Evolutionary conservation across 2,797 vertebrate genomes (phyloP).

Genomic region (Gouania willdenowi): DNA sequence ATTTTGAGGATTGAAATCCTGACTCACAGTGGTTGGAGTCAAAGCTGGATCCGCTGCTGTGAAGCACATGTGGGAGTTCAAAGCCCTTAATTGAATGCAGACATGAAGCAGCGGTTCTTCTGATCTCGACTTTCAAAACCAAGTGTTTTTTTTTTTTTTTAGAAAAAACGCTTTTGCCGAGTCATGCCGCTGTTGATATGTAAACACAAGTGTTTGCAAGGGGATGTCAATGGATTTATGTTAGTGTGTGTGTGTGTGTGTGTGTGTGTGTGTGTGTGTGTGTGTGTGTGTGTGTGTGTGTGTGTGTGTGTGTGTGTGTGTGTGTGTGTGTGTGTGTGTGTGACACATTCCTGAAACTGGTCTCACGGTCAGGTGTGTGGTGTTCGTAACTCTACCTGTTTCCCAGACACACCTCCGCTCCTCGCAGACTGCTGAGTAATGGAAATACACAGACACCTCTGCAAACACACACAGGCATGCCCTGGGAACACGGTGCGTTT

Average conservation of each 20-base stretch:
- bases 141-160: too few species aligned
- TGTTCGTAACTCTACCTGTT: constrained; percentile 50
- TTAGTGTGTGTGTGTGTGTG: constrained; percentile 2
- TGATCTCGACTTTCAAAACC: constrained; percentile 12
- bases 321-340: constrained; percentile 7
- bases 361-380: constrained; percentile 60
- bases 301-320: constrained; percentile 4
- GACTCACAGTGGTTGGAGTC: constrained; percentile 26
- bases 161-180: too few species aligned
- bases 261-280: constrained; percentile 6
- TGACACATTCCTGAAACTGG: constrained; percentile 20
- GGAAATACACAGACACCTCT: constrained; percentile 27
- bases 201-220: constrained; percentile 13
- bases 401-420: constrained; percentile 49
- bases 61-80: constrained; percentile 39
- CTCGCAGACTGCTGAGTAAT: constrained; percentile 53
- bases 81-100: constrained; percentile 36
- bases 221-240: constrained; percentile 6
- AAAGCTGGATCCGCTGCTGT: constrained; percentile 15
- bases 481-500: constrained; percentile 42
- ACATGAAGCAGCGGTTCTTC: constrained; percentile 1
- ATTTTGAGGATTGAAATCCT: constrained; percentile 13
- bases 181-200: constrained; percentile 42
- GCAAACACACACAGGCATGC: constrained; percentile 5
- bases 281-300: background rate